A percentile compares a stretch with the other conserved stretches of the same genome.
phyloP scores from a whole-genome alignment of 2,113 vertebrate species.

The Pedetes capensis region DNA sequence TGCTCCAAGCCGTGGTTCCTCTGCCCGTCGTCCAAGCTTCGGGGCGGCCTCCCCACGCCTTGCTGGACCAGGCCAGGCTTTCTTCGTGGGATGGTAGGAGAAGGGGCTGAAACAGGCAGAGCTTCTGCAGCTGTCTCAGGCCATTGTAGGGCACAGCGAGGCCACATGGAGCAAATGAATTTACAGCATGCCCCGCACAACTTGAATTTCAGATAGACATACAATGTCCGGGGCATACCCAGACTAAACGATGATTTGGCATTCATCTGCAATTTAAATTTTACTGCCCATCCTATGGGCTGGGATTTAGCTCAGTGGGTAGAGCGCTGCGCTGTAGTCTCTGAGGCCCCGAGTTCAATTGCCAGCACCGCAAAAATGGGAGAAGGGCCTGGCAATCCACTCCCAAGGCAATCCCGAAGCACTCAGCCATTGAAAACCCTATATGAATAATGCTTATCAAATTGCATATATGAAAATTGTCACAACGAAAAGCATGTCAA shows the following conservation, averaged over 20 bases:
- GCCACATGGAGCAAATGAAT: not conserved
- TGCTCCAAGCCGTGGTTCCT: not conserved
- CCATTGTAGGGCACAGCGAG: not conserved
- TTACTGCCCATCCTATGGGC: not conserved
- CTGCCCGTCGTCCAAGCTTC: not conserved
- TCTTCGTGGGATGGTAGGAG: not conserved
- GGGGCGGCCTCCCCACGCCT: not conserved
- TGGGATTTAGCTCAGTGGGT: no score
- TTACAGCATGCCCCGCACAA: not conserved
- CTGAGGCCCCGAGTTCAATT: no score
- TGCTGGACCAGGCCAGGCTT: not conserved
- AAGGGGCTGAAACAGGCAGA: not conserved
- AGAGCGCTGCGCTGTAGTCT: no score
- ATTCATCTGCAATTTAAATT: conserved; percentile 9
- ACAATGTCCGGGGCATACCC: not conserved
- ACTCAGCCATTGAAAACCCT: no score
- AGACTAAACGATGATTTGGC: not conserved
- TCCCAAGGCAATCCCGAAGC: no score
- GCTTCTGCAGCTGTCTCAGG: not conserved
- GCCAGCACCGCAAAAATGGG: no score
- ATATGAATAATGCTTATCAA: no score
- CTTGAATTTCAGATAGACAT: not conserved
- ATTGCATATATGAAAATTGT: no score
- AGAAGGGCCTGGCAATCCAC: no score
- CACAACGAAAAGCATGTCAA: no score